phyloP scores from a whole-genome alignment of 2,888 invertebrate genomes.

The Tipula unca region DNA sequence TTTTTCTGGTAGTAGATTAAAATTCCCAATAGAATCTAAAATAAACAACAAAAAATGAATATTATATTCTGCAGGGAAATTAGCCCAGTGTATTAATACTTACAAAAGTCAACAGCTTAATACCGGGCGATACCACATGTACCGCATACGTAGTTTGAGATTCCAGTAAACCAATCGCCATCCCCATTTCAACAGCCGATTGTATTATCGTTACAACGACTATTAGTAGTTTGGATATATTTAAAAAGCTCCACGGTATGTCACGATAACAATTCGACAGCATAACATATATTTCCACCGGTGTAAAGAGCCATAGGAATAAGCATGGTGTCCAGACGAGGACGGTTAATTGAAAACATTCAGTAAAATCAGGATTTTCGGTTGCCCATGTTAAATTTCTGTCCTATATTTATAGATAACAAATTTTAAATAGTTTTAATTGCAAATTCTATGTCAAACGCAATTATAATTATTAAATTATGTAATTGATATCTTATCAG shows the following conservation, averaged over 20 bases:
- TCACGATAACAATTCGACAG: constrained; percentile 47
- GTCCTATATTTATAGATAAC: not conserved
- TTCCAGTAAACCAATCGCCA: constrained; percentile 44
- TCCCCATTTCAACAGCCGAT: constrained; percentile 42
- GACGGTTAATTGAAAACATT: constrained; percentile 66
- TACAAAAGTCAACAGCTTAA: constrained; percentile 27
- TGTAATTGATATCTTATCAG: not conserved
- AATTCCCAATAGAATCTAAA: constrained; percentile 37
- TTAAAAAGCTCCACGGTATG: constrained; percentile 49
- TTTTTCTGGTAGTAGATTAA: constrained; percentile 43
- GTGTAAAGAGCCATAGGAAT: constrained; percentile 53
- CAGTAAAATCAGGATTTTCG: constrained; percentile 54
- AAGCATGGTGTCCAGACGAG: constrained; percentile 61
- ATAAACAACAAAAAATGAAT: not conserved
- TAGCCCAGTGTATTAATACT: no score
- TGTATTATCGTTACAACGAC: constrained; percentile 27
- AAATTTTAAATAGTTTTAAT: no score
- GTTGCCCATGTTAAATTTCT: constrained; percentile 53
- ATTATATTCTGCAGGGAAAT: no score
- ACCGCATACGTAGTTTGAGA: constrained; percentile 33
- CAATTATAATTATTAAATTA: no score
- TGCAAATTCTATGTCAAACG: no score
- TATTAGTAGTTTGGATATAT: constrained; percentile 41
- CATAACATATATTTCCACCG: constrained; percentile 50
- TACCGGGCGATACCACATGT: constrained; percentile 22